Percentiles rank a stretch among this genome's conserved stretches.
phyloP scores from a whole-genome alignment of 2,113 vertebrate species.

The Rhadina sibilatrix region DNA sequence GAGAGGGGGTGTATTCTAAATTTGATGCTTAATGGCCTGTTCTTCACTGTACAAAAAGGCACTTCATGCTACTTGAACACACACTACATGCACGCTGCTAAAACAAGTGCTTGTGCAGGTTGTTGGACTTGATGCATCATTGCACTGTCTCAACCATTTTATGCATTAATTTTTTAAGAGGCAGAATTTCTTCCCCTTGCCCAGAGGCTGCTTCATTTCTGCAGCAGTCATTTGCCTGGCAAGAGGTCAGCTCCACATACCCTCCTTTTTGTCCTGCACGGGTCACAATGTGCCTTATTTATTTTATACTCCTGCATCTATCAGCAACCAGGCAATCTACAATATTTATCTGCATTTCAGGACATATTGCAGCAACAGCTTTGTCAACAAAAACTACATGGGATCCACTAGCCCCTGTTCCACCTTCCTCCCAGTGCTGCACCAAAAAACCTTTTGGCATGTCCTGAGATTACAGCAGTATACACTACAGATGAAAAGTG shows the following conservation, averaged over 20 bases:
- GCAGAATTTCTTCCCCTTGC: not conserved
- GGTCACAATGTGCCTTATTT: not conserved
- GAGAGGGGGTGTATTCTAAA: not conserved
- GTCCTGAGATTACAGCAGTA: not conserved
- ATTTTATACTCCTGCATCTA: not conserved
- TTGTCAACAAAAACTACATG: not conserved
- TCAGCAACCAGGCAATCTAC: not conserved
- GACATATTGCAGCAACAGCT: not conserved
- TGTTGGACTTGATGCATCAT: not conserved
- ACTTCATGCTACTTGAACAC: not conserved
- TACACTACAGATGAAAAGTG: rapidly evolving
- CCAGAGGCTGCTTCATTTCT: not conserved
- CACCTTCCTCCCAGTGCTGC: not conserved
- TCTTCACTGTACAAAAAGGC: not conserved
- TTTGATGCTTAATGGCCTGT: not conserved
- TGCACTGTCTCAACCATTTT: not conserved
- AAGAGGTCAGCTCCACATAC: not conserved
- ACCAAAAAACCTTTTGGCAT: not conserved
- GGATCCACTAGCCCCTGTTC: not conserved
- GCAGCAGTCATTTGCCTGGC: not conserved
- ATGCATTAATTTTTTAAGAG: not conserved
- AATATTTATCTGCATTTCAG: not conserved
- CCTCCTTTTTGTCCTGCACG: not conserved
- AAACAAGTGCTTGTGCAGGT: not conserved
- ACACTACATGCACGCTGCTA: not conserved